Evolutionary conservation across 35 echinoderm and acorn worm species (phyloP), one percentile per base, ranked within the genome.

Genomic region (Ophiothrix spiculata): DNA sequence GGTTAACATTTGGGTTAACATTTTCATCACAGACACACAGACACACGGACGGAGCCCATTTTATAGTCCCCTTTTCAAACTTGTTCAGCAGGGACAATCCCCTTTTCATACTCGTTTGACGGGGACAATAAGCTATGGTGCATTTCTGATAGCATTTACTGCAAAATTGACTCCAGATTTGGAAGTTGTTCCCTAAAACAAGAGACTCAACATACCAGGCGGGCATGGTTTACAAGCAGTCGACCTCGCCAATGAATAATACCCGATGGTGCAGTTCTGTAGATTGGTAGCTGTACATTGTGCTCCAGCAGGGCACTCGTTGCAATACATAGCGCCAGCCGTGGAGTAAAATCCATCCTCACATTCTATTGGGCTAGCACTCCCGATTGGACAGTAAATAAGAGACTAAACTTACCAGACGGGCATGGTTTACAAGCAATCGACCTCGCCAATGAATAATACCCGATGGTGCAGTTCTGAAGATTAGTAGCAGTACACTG

Each of bases 191-290:
- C n/a, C n/a, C n/a, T n/a, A n/a, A n/a, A n/a, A n/a, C n/a, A n/a
- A n/a, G n/a, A n/a, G n/a, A n/a, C n/a, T n/a, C n/a, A n/a, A 91
- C 54, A 80, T 86, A 98, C 95, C 95, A 81, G 81, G 49, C 35
- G 95, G 91, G 79, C 95, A 98, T 54, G 95, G 79, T 16, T 34
- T 79, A 56, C 95, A 98, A 15, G 81, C 38, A 29, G 85, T 90
- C 14, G 92, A 82, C 31, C 38, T 60, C 14, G 87, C 91, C 38
- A 91, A 49, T 14, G 95, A 98, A 38, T 98, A 98, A 56, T 86
- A 91, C 0, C 91, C 88, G 32, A 81, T 13, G 21, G 74, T 54
- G 83, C 91, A 94, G 31, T 56, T 32, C 76, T 83, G 77, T 29
- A 74, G 39, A 6, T 40, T 32, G 32, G 85, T 91, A 21, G 85